Evolutionary conservation across 2,113 vertebrate species (phyloP).

Genomic region (Tenebrosternarchus preto): DNA sequence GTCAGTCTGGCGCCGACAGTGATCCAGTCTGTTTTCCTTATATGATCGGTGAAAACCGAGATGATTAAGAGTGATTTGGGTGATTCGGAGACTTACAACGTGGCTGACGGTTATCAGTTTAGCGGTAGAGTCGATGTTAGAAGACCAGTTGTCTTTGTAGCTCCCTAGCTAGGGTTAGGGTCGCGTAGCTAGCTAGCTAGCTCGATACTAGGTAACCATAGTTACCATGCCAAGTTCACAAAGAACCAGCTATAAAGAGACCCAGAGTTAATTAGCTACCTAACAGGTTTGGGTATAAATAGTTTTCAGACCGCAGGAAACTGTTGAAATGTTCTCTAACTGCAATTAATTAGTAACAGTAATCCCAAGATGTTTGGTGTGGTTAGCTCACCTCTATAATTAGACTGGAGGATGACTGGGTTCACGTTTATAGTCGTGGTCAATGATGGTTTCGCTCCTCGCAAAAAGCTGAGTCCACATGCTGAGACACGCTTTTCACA

Average conservation of each 20-base stretch:
- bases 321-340: not conserved
- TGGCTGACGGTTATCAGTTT: not conserved
- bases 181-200: too few relatives aligned
- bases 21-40: slow-evolving; percentile 47
- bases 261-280: too few relatives aligned
- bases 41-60: slow-evolving; percentile 35
- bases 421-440: not conserved
- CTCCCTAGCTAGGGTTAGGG: too few relatives aligned
- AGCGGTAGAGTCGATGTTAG: not conserved
- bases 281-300: too few relatives aligned
- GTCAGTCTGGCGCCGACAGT: not conserved
- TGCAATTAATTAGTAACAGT: not conserved
- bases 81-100: slow-evolving; percentile 13
- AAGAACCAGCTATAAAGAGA: too few relatives aligned
- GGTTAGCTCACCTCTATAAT: not conserved
- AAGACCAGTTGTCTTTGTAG: too few relatives aligned
- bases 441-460: slow-evolving; percentile 22
- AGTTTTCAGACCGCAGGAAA: too few relatives aligned
- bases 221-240: too few relatives aligned
- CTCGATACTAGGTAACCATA: too few relatives aligned
- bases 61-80: slow-evolving; percentile 30
- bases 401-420: too few relatives aligned
- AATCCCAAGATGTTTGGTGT: not conserved
- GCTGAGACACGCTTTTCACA: not conserved
- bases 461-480: slow-evolving; percentile 15